Evolutionary conservation across 2,113 vertebrate genomes (phyloP), one percentile per base, ranked within the genome.

Genomic region (Piprites chloris): DNA sequence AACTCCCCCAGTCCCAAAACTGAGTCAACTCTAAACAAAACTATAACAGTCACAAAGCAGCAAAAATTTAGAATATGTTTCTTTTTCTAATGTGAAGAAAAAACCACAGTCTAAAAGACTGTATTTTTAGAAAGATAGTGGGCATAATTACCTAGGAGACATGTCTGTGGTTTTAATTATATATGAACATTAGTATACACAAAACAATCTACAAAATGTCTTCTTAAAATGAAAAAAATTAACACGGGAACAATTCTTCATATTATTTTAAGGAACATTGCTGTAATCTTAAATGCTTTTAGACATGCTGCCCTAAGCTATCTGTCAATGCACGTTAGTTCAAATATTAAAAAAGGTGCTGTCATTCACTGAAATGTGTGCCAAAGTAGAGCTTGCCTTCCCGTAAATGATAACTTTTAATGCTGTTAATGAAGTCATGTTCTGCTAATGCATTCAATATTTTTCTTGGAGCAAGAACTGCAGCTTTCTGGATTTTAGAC

Each of bases 361-460:
- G 68, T 56, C 69, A 65, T 55, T 90, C 66, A 68, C 23, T 73
- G 63, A 85, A 85, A 50, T 50, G 46, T 15, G 44, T 82, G 91
- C 94, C 90, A 93, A 90, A 86, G 55, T 11, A 73, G 62, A 84
- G 58, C 30, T 87, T 68, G 79, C 22, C 56, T 96, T 97, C 94
- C 90, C 0, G 28, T 95, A 97, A 97, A 90, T 58, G 62, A 39
- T 71, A 88, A 93, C 28, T 94, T 76, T 33, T 80, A 95, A 87
- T 94, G 95, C 85, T 91, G 68, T 63, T 95, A 95, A 97, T 96
- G 94, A 96, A 96, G 79, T 90, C 49, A 86, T 79, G 37, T 71
- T 91, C 77, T 91, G 89, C 93, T 97, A 97, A 97, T 97, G 97
- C 82, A 78, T 82, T 96, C 85, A 72, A 50, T 96, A 62, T 59